phyloP scores from a whole-genome alignment of 1,140 invertebrate genomes.

The Lepidostoma basale region DNA sequence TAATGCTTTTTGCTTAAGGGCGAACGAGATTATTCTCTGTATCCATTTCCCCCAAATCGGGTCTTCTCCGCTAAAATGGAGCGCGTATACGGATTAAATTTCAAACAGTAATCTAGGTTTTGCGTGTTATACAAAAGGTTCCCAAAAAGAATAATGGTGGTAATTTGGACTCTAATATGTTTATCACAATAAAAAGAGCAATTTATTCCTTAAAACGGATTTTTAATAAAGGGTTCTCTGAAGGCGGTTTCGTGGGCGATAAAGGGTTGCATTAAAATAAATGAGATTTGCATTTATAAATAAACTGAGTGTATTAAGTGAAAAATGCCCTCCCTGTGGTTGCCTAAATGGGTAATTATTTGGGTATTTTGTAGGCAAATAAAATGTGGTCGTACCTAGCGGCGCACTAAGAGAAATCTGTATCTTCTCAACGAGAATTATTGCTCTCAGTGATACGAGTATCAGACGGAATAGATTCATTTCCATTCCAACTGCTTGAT shows the following conservation, averaged over 20 bases:
- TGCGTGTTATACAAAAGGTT: conserved; percentile 13
- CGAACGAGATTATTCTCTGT: conserved; percentile 3
- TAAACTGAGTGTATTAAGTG: too few relatives aligned
- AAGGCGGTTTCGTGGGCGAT: neutral
- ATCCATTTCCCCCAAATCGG: neutral
- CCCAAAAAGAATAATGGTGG: conserved; percentile 17
- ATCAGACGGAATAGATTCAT: too few relatives aligned
- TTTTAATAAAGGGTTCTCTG: conserved; percentile 13
- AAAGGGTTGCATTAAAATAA: neutral
- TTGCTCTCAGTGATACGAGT: too few relatives aligned
- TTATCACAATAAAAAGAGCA: conserved; percentile 14
- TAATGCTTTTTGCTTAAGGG: conserved; percentile 13
- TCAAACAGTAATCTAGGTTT: conserved; percentile 16
- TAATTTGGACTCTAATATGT: conserved; percentile 15
- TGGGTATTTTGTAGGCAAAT: too few relatives aligned
- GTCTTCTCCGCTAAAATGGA: too few relatives aligned
- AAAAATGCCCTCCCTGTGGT: too few relatives aligned
- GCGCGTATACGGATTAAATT: conserved; percentile 12
- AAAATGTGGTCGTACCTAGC: too few relatives aligned
- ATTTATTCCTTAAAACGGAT: conserved; percentile 9
- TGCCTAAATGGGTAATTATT: too few relatives aligned
- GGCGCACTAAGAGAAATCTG: too few relatives aligned
- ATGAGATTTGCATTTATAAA: neutral
- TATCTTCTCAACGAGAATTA: too few relatives aligned
- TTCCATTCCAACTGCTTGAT: too few relatives aligned